Conservation (phyloP, 2,888 invertebrate genomes). For the Eucriotettix oculatus region DNA sequence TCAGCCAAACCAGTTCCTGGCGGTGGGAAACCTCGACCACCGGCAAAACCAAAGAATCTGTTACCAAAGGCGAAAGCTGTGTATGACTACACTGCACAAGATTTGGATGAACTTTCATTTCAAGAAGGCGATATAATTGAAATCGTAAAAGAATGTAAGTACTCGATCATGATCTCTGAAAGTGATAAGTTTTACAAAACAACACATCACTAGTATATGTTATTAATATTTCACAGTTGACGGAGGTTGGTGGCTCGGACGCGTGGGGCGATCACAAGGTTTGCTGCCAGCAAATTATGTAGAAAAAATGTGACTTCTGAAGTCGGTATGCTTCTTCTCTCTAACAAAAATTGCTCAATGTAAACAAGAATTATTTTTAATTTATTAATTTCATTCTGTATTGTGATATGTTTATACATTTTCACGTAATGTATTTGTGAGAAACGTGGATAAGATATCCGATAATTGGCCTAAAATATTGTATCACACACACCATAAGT, state of each 20-base stretch:
- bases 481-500: too few species aligned
- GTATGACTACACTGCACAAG: conserved; percentile 45
- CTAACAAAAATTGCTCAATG: too few species aligned
- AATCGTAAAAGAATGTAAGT: conserved; percentile 38
- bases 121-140: conserved; percentile 41
- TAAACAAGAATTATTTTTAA: too few species aligned
- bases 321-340: too few species aligned
- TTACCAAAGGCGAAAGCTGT: conserved; percentile 33
- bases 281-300: conserved; percentile 50
- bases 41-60: conserved; percentile 27
- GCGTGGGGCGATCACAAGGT: conserved; percentile 35
- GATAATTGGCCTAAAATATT: too few species aligned
- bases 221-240: conserved; percentile 30
- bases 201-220: not conserved
- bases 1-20: conserved; percentile 20
- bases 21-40: conserved; percentile 25
- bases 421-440: too few species aligned
- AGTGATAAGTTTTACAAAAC: not conserved
- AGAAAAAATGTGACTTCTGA: conserved; percentile 21
- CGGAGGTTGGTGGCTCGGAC: conserved; percentile 52
- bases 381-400: too few species aligned
- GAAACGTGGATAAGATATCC: too few species aligned
- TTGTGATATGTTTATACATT: too few species aligned
- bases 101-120: conserved; percentile 44
- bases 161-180: not conserved